phyloP scores from a whole-genome alignment of 2,888 invertebrate genomes.

The Hofmannophila pseudospretella region DNA sequence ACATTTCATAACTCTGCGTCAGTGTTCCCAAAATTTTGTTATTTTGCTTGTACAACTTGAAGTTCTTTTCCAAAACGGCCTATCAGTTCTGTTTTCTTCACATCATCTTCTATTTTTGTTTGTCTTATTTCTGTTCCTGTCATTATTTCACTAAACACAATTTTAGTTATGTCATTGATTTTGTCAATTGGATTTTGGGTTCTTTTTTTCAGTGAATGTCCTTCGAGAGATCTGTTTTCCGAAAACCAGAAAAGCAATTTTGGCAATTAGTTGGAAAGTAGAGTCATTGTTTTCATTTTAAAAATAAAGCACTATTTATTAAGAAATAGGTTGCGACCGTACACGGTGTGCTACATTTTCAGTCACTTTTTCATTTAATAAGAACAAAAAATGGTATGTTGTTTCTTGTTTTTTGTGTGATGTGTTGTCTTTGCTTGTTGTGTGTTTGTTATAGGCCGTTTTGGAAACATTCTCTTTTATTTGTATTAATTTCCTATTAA shows the following conservation, averaged over 20 bases:
- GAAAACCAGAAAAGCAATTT: constrained; percentile 58
- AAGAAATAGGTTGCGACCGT: constrained; percentile 49
- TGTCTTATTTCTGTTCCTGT: constrained; percentile 57
- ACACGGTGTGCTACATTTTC: constrained; percentile 54
- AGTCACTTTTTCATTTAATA: constrained; percentile 51
- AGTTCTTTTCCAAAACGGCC: constrained; percentile 78
- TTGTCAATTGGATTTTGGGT: constrained; percentile 37
- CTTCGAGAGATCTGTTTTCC: constrained; percentile 78
- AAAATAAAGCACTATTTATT: constrained; percentile 53
- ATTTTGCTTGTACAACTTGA: constrained; percentile 65
- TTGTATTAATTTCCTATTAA: constrained; percentile 35
- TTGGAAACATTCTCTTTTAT: constrained; percentile 64
- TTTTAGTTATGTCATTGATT: constrained; percentile 38
- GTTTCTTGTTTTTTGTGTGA: constrained; percentile 55
- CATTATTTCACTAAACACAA: constrained; percentile 57
- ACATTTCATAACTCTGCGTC: constrained; percentile 56
- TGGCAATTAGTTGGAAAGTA: constrained; percentile 46
- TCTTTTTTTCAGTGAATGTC: constrained; percentile 59
- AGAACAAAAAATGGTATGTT: constrained; percentile 53
- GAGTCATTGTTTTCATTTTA: constrained; percentile 57
- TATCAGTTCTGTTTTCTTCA: constrained; percentile 66
- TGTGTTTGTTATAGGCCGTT: constrained; percentile 78
- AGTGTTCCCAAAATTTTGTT: constrained; percentile 56
- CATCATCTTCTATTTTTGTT: constrained; percentile 57
- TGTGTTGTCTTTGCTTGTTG: constrained; percentile 72